Percentiles rank a stretch among this genome's conserved stretches.
Conservation (phyloP, 1,140 invertebrate genomes). For the Xylocopa sonorina region DNA sequence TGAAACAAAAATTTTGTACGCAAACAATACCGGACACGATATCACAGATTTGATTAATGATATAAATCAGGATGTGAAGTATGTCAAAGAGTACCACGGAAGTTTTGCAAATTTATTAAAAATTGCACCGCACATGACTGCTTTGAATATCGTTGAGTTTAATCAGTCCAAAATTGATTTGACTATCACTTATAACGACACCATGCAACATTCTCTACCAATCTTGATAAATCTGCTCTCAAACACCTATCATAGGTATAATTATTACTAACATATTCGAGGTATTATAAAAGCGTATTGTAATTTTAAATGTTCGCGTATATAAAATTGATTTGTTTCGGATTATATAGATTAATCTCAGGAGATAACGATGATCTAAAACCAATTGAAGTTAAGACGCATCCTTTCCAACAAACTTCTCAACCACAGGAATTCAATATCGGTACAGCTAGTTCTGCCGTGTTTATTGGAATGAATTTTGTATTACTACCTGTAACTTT, state of each 20-base stretch:
- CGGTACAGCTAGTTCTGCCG: constrained; percentile 86
- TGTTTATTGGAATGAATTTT: constrained; percentile 91
- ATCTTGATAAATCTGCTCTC: constrained; percentile 89
- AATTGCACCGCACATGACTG: constrained; percentile 85
- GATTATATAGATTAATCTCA: constrained; percentile 69
- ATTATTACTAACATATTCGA: no score
- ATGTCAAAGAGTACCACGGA: constrained; percentile 84
- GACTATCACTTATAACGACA: constrained; percentile 90
- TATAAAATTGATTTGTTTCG: constrained; percentile 35
- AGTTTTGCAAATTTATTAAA: constrained; percentile 85
- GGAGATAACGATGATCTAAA: constrained; percentile 63
- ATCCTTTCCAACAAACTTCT: constrained; percentile 88
- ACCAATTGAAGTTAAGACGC: constrained; percentile 82
- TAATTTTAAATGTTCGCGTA: not conserved
- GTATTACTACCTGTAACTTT: constrained; percentile 89
- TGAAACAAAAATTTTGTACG: constrained; percentile 73
- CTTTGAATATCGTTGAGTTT: constrained; percentile 84
- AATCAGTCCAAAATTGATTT: constrained; percentile 81
- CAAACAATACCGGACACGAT: constrained; percentile 74
- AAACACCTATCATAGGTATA: constrained; percentile 87
- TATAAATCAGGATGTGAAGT: constrained; percentile 77
- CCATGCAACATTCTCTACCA: constrained; percentile 89
- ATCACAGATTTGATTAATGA: constrained; percentile 72
- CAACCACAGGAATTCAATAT: constrained; percentile 87
- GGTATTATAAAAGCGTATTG: constrained; percentile 19